Evolutionary conservation across 2,797 vertebrate species (phyloP).

Genomic region (Mormyrus hasselquistii): DNA sequence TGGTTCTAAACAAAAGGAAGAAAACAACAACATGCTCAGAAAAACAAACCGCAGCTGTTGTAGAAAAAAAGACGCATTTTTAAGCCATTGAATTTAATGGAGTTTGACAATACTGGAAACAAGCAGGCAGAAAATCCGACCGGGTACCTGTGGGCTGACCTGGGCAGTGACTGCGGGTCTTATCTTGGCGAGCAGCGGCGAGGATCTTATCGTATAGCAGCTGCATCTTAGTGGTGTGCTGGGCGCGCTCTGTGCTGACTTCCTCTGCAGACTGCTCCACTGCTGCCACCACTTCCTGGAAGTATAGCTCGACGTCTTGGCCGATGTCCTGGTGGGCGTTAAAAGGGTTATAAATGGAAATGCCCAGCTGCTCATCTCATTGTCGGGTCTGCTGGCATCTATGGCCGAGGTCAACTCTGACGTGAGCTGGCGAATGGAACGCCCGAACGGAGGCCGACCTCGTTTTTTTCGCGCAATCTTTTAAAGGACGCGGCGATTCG

Average conservation of each 20-base stretch:
- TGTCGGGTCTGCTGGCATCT: background rate
- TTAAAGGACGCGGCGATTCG: conserved; percentile 17
- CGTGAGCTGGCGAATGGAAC: background rate
- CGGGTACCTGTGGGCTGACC: background rate
- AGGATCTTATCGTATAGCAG: conserved; percentile 67
- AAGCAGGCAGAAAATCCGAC: background rate
- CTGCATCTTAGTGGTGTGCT: conserved; percentile 55
- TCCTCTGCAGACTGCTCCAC: conserved; percentile 60
- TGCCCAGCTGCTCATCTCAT: conserved; percentile 1
- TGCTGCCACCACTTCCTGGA: conserved; percentile 71
- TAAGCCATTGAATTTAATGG: conserved; percentile 30
- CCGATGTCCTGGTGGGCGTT: conserved; percentile 64
- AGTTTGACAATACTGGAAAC: background rate
- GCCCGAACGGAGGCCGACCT: background rate
- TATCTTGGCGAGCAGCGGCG: conserved; percentile 48
- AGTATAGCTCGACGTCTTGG: conserved; percentile 66
- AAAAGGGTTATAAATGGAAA: conserved; percentile 23
- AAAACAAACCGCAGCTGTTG: background rate
- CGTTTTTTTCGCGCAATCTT: background rate
- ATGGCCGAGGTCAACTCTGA: background rate
- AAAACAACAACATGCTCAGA: conserved; percentile 38
- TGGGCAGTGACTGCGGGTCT: background rate
- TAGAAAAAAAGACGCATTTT: conserved; percentile 22
- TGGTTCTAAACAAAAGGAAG: conserved; percentile 50
- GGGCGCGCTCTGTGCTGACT: conserved; percentile 36